Percentiles rank a stretch among this genome's conserved stretches.
Conservation (phyloP, 2,113 vertebrate genomes). For the Nothoprocta pentlandii region DNA sequence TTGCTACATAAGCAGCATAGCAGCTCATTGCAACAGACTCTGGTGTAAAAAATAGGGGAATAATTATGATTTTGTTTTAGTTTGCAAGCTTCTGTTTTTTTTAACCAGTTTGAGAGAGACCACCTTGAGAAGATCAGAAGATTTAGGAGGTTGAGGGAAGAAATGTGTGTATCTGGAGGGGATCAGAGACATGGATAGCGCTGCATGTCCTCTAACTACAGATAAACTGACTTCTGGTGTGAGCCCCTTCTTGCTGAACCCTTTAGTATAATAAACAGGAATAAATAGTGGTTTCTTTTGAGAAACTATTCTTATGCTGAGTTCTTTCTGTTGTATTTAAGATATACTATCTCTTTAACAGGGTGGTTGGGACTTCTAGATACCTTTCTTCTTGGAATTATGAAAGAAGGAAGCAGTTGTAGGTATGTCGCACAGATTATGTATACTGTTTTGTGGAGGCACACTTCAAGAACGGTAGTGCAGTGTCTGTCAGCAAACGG, state of each 20-base stretch:
- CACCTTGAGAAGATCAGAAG: neutral
- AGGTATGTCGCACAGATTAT: neutral
- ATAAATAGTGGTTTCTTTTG: fast-evolving
- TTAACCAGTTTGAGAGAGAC: neutral
- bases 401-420: fast-evolving
- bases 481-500: no score
- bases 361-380: neutral
- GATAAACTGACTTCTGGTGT: fast-evolving
- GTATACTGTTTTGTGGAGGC: neutral
- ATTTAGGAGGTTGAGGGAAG: neutral
- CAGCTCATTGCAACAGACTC: neutral
- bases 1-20: constrained; percentile 2
- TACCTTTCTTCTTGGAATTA: neutral
- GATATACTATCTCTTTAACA: neutral
- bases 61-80: constrained; percentile 4
- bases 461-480: no score
- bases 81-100: neutral
- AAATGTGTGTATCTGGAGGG: neutral
- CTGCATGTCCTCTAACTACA: neutral
- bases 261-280: neutral
- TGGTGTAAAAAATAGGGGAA: neutral
- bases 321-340: neutral
- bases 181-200: neutral
- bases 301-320: neutral
- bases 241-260: neutral